These are phyloP conservation scores for Malurus melanocephalus DNA, from an alignment of 2,113 vertebrate species.

Conservation along the genomic window DNA sequence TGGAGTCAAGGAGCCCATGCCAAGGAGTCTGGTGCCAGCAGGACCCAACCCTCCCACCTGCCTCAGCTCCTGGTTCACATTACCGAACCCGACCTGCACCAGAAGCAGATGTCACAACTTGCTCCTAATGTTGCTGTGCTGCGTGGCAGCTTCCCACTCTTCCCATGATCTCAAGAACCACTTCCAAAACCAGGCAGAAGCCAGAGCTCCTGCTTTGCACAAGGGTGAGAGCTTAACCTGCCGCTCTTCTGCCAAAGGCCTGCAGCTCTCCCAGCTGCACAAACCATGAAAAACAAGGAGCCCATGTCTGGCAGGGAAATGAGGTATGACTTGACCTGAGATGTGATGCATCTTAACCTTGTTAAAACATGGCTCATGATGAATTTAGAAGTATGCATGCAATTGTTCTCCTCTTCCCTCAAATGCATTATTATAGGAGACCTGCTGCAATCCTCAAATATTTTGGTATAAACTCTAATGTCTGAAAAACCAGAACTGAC, in stretches of 20 bases:
- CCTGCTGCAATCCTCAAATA: background rate
- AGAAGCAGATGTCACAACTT: background rate
- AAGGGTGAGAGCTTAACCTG: background rate
- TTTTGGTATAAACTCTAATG: background rate
- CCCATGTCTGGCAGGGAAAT: background rate
- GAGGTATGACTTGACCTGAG: background rate
- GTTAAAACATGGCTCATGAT: background rate
- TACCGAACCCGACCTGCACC: rapidly evolving
- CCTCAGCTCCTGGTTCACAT: background rate
- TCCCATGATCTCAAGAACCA: background rate
- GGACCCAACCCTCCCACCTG: background rate
- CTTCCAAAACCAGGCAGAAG: background rate
- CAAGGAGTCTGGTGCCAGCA: background rate
- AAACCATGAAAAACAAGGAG: background rate
- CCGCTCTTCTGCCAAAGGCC: background rate
- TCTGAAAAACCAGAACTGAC: background rate
- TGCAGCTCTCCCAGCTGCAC: background rate
- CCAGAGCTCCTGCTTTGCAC: background rate
- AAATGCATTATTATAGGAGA: background rate
- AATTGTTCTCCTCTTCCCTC: background rate
- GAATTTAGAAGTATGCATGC: background rate
- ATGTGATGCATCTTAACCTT: background rate
- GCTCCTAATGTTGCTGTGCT: background rate
- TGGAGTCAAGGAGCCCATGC: background rate
- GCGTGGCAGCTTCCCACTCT: background rate